Evolutionary conservation across 2,113 vertebrate genomes (phyloP).

Genomic region (mouse (Mus musculus)): DNA sequence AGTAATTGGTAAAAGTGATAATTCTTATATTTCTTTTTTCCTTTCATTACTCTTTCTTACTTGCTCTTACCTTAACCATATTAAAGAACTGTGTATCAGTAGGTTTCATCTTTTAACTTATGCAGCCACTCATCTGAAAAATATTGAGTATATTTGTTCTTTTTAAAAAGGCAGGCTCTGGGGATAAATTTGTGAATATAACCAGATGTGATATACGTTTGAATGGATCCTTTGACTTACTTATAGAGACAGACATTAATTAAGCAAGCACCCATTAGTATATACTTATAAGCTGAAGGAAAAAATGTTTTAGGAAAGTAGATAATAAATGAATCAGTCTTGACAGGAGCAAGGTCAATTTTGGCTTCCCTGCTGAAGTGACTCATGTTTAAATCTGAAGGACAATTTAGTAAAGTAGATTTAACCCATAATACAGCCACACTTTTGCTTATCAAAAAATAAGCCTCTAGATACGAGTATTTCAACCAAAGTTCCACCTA

Average conservation of each 20-base stretch:
- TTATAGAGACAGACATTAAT: slow-evolving; percentile 36
- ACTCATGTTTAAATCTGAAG: slow-evolving; percentile 5
- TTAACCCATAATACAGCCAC: neutral
- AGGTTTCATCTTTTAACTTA: slow-evolving; percentile 39
- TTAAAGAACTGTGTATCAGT: neutral
- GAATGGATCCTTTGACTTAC: neutral
- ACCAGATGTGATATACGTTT: neutral
- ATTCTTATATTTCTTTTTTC: neutral
- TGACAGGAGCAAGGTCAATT: neutral
- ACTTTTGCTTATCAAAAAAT: neutral
- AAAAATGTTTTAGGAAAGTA: neutral
- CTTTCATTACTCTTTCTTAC: neutral
- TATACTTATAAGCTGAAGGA: neutral
- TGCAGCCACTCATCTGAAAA: slow-evolving; percentile 30
- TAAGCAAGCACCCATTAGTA: slow-evolving; percentile 8
- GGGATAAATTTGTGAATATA: slow-evolving; percentile 44
- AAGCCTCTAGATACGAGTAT: neutral
- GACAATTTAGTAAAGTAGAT: neutral
- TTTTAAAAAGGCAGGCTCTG: neutral
- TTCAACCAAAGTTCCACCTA: neutral
- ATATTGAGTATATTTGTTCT: slow-evolving; percentile 1
- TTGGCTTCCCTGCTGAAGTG: neutral
- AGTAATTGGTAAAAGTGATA: slow-evolving; percentile 7
- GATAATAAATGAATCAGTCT: neutral
- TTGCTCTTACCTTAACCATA: neutral